Evolutionary conservation across 2,888 invertebrate species (phyloP).

Genomic region (Acronicta leporina): DNA sequence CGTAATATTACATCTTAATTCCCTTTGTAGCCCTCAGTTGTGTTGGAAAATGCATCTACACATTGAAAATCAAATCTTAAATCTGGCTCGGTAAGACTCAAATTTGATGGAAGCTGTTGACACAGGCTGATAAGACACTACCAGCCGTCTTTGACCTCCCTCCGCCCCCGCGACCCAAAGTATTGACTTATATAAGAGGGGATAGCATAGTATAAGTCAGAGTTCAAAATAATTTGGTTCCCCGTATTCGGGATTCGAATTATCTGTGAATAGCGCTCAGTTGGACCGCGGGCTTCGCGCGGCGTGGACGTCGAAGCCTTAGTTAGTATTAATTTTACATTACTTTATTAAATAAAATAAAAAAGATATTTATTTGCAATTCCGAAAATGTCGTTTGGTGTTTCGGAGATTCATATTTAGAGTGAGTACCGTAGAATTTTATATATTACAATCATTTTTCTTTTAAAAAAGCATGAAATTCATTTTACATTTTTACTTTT

Average conservation of each 20-base stretch:
- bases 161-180: constrained; percentile 52
- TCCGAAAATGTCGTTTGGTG: constrained; percentile 61
- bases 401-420: constrained; percentile 62
- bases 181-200: constrained; percentile 66
- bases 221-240: constrained; percentile 70
- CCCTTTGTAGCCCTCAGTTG: constrained; percentile 25
- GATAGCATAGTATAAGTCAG: constrained; percentile 58
- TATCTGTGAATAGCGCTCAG: constrained; percentile 64
- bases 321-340: constrained; percentile 45
- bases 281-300: constrained; percentile 63
- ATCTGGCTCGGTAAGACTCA: rapidly evolving
- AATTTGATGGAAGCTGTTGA: constrained; percentile 10
- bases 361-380: constrained; percentile 38
- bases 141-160: constrained; percentile 64
- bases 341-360: constrained; percentile 29
- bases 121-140: constrained; percentile 66
- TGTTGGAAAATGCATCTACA: constrained; percentile 26
- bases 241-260: constrained; percentile 61
- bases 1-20: not conserved
- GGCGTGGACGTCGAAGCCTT: constrained; percentile 52
- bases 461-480: too few relatives aligned
- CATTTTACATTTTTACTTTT: too few relatives aligned
- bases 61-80: constrained; percentile 32
- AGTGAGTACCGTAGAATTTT: constrained; percentile 65
- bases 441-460: not conserved